Evolutionary conservation across 2,113 vertebrate species (phyloP).

Genomic region (Alosa alosa): DNA sequence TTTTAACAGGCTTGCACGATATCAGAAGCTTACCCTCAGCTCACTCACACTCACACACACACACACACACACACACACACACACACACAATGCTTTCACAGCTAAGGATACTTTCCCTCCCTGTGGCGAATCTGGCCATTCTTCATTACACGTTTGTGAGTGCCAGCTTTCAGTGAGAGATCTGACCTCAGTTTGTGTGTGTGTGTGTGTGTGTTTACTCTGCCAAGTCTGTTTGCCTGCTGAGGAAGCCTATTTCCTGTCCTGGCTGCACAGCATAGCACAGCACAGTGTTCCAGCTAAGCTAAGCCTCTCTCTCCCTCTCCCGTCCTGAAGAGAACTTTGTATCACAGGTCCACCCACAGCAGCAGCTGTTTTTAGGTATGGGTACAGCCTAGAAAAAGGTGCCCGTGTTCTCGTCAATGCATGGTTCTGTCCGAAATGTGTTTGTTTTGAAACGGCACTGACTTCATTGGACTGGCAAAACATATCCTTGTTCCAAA

Average conservation of each 20-base stretch:
- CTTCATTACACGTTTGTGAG: not conserved
- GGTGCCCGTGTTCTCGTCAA: not conserved
- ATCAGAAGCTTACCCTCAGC: not conserved
- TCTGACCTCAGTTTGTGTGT: not conserved
- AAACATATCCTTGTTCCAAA: not conserved
- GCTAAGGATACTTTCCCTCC: not conserved
- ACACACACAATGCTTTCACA: not conserved
- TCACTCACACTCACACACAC: not conserved
- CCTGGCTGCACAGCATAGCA: not conserved
- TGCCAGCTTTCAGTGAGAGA: not conserved
- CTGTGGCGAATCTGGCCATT: not conserved
- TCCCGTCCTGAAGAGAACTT: not conserved
- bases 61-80: slow-evolving; percentile 10
- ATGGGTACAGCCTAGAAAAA: not conserved
- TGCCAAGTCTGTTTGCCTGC: slow-evolving; percentile 14
- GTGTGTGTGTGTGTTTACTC: not conserved
- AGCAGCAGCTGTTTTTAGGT: slow-evolving; percentile 2
- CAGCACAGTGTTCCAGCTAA: not conserved
- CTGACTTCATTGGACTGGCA: not conserved
- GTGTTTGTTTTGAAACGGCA: not conserved
- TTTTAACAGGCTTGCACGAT: not conserved
- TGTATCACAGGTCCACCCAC: not conserved
- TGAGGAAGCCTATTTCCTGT: slow-evolving; percentile 10
- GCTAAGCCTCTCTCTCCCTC: not conserved
- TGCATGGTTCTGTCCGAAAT: not conserved